phyloP scores from a whole-genome alignment of 1,140 invertebrate species.

The Sweltsa coloradensis region DNA sequence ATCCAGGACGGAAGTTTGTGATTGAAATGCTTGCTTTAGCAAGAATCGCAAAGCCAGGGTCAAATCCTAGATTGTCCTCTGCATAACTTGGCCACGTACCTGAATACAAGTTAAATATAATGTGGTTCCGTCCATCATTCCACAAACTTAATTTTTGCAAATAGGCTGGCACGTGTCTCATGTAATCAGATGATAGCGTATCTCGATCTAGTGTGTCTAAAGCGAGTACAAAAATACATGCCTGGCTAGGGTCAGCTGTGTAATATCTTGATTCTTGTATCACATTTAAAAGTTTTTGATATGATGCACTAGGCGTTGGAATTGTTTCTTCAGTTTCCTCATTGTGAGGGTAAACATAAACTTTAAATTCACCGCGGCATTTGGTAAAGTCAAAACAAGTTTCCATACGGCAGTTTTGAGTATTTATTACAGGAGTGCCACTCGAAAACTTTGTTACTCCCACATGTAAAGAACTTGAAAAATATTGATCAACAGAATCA shows the following conservation, averaged over 20 bases:
- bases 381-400: conserved; percentile 86
- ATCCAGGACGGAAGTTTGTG: conserved; percentile 69
- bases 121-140: conserved; percentile 93
- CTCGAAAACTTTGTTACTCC: conserved; percentile 2
- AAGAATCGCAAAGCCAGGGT: conserved; percentile 87
- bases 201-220: conserved; percentile 95
- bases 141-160: conserved; percentile 67
- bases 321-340: conserved; percentile 34
- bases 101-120: conserved; percentile 97
- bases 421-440: too few relatives aligned
- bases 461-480: conserved; percentile 19
- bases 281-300: conserved; percentile 84
- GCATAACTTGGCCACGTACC: conserved; percentile 97
- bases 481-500: conserved; percentile 17
- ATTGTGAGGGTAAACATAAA: conserved; percentile 85
- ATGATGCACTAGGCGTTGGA: conserved; percentile 60
- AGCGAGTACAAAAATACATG: conserved; percentile 89
- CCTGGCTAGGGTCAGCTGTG: conserved; percentile 75
- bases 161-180: conserved; percentile 71
- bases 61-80: conserved; percentile 83
- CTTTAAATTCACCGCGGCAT: conserved; percentile 71
- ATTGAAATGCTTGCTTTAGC: conserved; percentile 92
- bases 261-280: conserved; percentile 85
- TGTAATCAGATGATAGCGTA: conserved; percentile 77
- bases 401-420: conserved; percentile 72